These are phyloP conservation scores for Cyprinodon tularosa DNA, from an alignment of 2,113 vertebrate genomes.

Conservation along the genomic window DNA sequence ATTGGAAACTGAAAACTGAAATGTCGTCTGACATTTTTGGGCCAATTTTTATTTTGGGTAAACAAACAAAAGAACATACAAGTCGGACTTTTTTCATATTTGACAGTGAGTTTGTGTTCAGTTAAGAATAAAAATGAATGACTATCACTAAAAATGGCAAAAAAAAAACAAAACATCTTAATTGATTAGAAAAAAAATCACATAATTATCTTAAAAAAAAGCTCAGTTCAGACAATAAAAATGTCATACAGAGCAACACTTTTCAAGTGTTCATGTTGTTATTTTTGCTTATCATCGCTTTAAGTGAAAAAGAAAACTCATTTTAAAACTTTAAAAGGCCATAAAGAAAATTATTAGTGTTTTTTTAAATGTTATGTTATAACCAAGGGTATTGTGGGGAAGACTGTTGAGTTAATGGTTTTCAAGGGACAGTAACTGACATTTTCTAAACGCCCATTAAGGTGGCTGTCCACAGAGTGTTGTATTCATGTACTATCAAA, in stretches of 20 bases:
- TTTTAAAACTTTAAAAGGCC: neutral
- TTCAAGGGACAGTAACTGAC: neutral
- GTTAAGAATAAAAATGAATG: neutral
- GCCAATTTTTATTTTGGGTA: conserved; percentile 25
- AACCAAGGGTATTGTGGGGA: neutral
- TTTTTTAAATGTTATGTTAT: neutral
- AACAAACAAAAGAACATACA: conserved; percentile 25
- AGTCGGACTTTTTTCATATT: conserved; percentile 3
- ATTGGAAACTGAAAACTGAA: conserved; percentile 74
- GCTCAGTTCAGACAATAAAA: neutral
- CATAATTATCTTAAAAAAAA: too few relatives aligned
- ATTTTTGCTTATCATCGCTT: neutral
- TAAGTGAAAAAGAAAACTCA: neutral
- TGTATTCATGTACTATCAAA: neutral
- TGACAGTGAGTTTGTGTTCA: neutral
- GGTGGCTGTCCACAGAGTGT: neutral
- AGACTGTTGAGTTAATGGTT: neutral
- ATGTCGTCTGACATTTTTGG: conserved; percentile 78
- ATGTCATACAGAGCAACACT: neutral
- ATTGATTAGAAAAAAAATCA: neutral
- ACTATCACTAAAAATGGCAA: neutral
- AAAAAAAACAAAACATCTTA: neutral
- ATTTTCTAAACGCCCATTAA: neutral
- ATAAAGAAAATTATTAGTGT: neutral
- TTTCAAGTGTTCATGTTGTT: neutral